phyloP scores from a whole-genome alignment of 1,140 invertebrate species.

The Anagrus nilaparvatae region DNA sequence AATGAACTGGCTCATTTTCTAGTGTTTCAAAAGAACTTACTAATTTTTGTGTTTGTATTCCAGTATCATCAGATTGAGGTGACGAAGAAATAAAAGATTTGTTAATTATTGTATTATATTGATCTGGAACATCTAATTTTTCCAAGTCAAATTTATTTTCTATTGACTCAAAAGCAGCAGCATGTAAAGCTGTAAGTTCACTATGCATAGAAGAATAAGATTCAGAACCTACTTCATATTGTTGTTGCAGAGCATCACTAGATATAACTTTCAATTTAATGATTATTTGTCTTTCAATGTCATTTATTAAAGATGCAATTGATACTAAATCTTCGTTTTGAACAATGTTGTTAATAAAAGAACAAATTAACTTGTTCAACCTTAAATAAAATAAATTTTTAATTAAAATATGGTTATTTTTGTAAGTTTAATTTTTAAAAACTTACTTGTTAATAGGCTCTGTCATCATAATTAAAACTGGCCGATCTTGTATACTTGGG shows the following conservation, averaged over 20 bases:
- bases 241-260: not conserved
- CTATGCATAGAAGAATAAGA: conserved; percentile 1
- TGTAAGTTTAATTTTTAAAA: too few relatives aligned
- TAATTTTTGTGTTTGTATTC: too few relatives aligned
- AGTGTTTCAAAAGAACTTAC: too few relatives aligned
- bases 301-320: conserved; percentile 27
- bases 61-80: too few relatives aligned
- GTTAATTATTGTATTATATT: not conserved
- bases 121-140: not conserved
- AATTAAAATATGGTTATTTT: too few relatives aligned
- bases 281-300: conserved; percentile 25
- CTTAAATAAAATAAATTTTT: conserved; percentile 11
- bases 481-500: too few relatives aligned
- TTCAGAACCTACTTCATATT: not conserved
- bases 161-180: not conserved
- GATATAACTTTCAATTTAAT: not conserved
- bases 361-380: conserved; percentile 20
- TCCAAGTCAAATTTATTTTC: not conserved
- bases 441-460: too few relatives aligned
- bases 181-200: not conserved
- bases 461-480: too few relatives aligned
- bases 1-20: not conserved
- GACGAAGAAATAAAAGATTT: too few relatives aligned
- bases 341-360: conserved; percentile 15
- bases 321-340: conserved; percentile 14